These are phyloP conservation scores for Taenaris catops DNA, from an alignment of 2,888 invertebrate species.

Conservation along the genomic window DNA sequence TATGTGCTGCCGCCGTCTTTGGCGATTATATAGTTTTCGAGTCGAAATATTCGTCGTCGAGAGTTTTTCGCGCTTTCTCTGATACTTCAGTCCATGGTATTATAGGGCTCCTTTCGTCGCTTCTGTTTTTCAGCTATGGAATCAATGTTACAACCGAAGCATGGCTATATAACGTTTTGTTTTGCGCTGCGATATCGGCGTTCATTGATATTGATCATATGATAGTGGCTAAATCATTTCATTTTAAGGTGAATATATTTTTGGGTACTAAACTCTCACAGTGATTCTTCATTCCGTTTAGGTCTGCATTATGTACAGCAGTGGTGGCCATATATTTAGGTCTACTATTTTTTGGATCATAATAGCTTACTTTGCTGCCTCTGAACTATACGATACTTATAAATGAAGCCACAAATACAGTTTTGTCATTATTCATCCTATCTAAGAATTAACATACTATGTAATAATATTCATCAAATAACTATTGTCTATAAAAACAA, in stretches of 20 bases:
- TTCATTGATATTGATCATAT: constrained; percentile 62
- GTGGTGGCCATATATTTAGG: too few species aligned
- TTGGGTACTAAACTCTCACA: too few species aligned
- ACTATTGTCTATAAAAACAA: too few species aligned
- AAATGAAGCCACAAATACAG: too few species aligned
- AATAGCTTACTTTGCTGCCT: too few species aligned
- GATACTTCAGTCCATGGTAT: constrained; percentile 50
- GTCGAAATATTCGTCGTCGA: constrained; percentile 47
- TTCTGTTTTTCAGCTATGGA: constrained; percentile 50
- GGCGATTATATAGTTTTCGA: constrained; percentile 61
- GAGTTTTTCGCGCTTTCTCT: constrained; percentile 43
- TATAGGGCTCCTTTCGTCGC: constrained; percentile 48
- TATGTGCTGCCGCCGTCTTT: constrained; percentile 38
- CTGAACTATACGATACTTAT: too few species aligned
- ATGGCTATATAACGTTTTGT: constrained; percentile 35
- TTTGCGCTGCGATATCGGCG: constrained; percentile 52
- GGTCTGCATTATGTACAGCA: too few species aligned
- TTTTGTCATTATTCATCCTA: too few species aligned
- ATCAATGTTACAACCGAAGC: constrained; percentile 31
- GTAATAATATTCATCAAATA: too few species aligned
- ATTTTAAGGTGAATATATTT: constrained; percentile 49
- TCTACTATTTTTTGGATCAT: too few species aligned
- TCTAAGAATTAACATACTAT: too few species aligned
- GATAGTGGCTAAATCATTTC: constrained; percentile 54
- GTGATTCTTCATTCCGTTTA: too few species aligned